Conservation (phyloP, 2,888 invertebrate species). For the Dysmachus trigonus region DNA sequence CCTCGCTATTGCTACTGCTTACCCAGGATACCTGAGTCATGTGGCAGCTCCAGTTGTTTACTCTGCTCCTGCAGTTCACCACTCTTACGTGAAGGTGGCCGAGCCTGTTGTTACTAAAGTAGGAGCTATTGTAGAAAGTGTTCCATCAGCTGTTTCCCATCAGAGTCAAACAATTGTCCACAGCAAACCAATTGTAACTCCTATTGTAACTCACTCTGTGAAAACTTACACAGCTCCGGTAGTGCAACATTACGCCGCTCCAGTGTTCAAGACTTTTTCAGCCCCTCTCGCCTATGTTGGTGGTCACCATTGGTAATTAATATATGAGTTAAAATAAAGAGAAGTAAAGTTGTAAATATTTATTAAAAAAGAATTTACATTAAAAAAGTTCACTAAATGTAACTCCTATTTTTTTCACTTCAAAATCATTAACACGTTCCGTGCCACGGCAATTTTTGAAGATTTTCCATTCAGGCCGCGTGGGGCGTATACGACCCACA, state of each 20-base stretch:
- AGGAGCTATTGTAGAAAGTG: slow-evolving; percentile 55
- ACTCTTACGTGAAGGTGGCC: slow-evolving; percentile 50
- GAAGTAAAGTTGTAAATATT: not conserved
- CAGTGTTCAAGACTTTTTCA: not conserved
- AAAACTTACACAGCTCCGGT: slow-evolving; percentile 54
- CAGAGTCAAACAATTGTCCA: slow-evolving; percentile 67
- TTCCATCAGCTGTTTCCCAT: slow-evolving; percentile 62
- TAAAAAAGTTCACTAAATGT: not conserved
- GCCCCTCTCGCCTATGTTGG: not conserved
- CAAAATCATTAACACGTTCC: too few relatives aligned
- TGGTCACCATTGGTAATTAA: not conserved
- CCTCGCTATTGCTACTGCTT: slow-evolving; percentile 65
- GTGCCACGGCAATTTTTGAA: too few relatives aligned
- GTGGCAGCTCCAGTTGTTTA: slow-evolving; percentile 30
- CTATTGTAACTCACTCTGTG: slow-evolving; percentile 52
- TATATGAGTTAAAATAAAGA: not conserved
- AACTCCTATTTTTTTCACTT: not conserved
- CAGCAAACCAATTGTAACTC: slow-evolving; percentile 59
- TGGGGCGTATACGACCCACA: too few relatives aligned
- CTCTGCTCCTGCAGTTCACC: slow-evolving; percentile 34
- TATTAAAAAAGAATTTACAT: not conserved
- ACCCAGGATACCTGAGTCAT: slow-evolving; percentile 56
- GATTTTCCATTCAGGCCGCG: too few relatives aligned
- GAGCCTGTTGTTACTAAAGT: slow-evolving; percentile 55
- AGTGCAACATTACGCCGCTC: slow-evolving; percentile 55